Conservation (phyloP, 2,797 vertebrate genomes). For the Glossophaga mutica region DNA sequence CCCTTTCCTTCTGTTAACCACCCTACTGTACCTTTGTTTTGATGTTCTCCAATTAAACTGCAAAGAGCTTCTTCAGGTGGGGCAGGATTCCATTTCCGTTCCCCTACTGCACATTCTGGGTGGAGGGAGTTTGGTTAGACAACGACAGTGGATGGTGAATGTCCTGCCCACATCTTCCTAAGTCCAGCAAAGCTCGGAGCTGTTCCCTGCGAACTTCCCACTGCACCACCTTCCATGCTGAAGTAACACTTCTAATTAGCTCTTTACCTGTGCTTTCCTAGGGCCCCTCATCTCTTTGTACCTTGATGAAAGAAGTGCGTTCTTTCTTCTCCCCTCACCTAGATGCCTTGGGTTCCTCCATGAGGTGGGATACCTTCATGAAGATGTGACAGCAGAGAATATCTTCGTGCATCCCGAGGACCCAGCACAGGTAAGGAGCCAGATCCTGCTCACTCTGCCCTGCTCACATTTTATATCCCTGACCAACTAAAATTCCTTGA, state of each 20-base stretch:
- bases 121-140: background rate
- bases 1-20: background rate
- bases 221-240: background rate
- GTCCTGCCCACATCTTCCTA: background rate
- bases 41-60: constrained; percentile 25
- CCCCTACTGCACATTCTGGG: background rate
- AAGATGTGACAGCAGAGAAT: constrained; percentile 86
- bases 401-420: constrained; percentile 83
- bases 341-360: constrained; percentile 89
- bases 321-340: constrained; percentile 78
- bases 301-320: background rate
- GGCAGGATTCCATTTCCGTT: background rate
- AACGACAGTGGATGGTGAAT: background rate
- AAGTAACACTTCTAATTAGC: background rate
- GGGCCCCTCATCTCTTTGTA: background rate
- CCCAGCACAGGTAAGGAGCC: constrained; percentile 81
- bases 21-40: background rate
- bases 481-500: background rate
- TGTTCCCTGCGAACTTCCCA: background rate
- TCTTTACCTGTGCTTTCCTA: background rate
- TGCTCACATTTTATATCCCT: background rate
- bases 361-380: constrained; percentile 89
- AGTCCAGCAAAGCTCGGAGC: background rate
- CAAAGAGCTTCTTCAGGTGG: background rate
- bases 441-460: background rate